Evolutionary conservation across 2,113 vertebrate species (phyloP).

Genomic region (Piaya cayana): DNA sequence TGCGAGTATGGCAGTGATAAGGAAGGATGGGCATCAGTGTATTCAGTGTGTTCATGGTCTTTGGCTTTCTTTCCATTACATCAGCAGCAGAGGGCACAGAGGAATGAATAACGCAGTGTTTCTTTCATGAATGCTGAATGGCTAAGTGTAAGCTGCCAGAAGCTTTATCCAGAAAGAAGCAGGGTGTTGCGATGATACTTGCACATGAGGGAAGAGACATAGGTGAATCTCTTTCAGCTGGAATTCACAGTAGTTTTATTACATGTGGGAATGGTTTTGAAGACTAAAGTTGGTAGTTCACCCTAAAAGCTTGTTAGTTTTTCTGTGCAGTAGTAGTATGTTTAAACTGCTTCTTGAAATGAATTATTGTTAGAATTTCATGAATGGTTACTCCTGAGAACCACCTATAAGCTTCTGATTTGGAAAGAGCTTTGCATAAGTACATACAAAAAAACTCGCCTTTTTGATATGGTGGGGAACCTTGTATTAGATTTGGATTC

Average conservation of each 20-base stretch:
- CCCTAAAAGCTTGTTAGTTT: neutral
- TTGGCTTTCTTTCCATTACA: neutral
- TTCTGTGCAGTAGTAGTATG: neutral
- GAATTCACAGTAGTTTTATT: neutral
- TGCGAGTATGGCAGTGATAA: neutral
- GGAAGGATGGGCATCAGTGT: neutral
- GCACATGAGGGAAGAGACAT: neutral
- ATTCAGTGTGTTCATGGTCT: neutral
- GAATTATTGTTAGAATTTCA: neutral
- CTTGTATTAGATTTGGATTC: neutral
- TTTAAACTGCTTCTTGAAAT: neutral
- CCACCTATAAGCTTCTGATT: neutral
- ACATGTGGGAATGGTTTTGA: neutral
- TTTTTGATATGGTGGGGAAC: neutral
- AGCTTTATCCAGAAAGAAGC: neutral
- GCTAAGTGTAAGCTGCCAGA: neutral
- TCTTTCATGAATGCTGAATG: slow-evolving; percentile 27
- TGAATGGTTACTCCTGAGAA: neutral
- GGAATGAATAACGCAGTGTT: slow-evolving; percentile 34
- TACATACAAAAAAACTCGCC: neutral
- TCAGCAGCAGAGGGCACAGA: neutral
- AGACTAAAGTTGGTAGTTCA: neutral
- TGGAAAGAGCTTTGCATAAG: neutral
- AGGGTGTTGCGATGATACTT: neutral
- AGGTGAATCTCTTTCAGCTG: neutral